phyloP scores from a whole-genome alignment of 2,888 invertebrate species.

The Dioctria linearis region DNA sequence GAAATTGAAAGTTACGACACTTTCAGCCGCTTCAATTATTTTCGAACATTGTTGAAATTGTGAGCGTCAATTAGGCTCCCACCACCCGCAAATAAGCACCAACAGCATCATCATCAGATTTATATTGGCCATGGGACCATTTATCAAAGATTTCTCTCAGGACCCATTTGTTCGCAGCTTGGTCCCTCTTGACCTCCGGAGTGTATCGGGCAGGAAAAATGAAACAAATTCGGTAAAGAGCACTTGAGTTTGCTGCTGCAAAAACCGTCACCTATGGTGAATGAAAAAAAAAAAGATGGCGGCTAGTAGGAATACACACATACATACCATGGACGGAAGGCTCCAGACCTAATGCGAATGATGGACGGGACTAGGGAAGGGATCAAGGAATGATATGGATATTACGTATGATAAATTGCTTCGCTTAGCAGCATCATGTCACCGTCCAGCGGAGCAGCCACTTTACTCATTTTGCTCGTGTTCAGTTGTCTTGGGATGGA shows the following conservation, averaged over 20 bases:
- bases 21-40: too few relatives aligned
- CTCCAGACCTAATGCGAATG: constrained; percentile 13
- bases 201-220: constrained; percentile 25
- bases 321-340: not conserved
- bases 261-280: constrained; percentile 1
- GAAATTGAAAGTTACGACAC: too few relatives aligned
- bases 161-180: constrained; percentile 37
- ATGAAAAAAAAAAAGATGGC: not conserved
- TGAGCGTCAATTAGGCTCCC: too few relatives aligned
- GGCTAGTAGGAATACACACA: not conserved
- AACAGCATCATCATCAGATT: too few relatives aligned
- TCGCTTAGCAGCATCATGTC: constrained; percentile 7
- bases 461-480: constrained; percentile 8
- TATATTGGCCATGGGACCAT: not conserved
- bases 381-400: constrained; percentile 39
- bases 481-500: not conserved
- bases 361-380: constrained; percentile 29
- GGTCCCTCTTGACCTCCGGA: constrained; percentile 17
- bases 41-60: too few relatives aligned
- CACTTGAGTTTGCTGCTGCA: constrained; percentile 15
- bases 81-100: too few relatives aligned
- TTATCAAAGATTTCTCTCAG: constrained; percentile 41
- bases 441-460: not conserved
- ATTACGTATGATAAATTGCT: constrained; percentile 45
- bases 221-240: constrained; percentile 19